These are phyloP conservation scores for Drosophila koepferae DNA, from an alignment of 2,888 invertebrate species.

Conservation along the genomic window DNA sequence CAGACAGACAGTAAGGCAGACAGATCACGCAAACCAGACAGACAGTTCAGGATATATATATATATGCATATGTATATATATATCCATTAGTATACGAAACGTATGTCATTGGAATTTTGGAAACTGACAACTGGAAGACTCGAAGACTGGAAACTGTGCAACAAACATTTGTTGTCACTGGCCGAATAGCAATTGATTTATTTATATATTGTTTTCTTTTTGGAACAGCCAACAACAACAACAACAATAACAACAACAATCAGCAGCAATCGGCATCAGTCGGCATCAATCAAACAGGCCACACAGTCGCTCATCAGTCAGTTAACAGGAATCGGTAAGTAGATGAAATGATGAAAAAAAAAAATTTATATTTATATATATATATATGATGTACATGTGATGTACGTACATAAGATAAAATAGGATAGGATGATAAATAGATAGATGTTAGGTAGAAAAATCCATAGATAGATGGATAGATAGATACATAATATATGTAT, in stretches of 20 bases:
- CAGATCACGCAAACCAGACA: background rate
- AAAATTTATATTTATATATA: no score
- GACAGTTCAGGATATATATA: background rate
- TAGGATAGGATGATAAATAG: no score
- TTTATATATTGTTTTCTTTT: slow-evolving; percentile 1
- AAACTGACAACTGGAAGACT: slow-evolving; percentile 5
- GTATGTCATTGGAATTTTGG: background rate
- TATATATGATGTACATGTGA: background rate
- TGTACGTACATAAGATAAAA: no score
- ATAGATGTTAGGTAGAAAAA: no score
- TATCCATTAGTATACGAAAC: background rate
- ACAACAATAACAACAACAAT: slow-evolving; percentile 6
- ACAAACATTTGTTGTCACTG: slow-evolving; percentile 3
- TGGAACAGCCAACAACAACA: slow-evolving; percentile 3
- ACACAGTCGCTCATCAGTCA: slow-evolving; percentile 22
- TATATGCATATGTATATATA: background rate
- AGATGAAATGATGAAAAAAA: background rate
- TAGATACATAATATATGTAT: no score
- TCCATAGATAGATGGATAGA: no score
- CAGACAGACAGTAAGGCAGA: background rate
- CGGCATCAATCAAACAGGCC: background rate
- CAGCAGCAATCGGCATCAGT: slow-evolving; percentile 15
- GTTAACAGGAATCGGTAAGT: slow-evolving; percentile 31
- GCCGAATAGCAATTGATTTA: background rate
- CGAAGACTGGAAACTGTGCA: slow-evolving; percentile 8